A percentile compares a stretch with the other conserved stretches of the same genome.
Evolutionary conservation across 2,113 vertebrate species (phyloP).

Genomic region (Archocentrus centrarchus): DNA sequence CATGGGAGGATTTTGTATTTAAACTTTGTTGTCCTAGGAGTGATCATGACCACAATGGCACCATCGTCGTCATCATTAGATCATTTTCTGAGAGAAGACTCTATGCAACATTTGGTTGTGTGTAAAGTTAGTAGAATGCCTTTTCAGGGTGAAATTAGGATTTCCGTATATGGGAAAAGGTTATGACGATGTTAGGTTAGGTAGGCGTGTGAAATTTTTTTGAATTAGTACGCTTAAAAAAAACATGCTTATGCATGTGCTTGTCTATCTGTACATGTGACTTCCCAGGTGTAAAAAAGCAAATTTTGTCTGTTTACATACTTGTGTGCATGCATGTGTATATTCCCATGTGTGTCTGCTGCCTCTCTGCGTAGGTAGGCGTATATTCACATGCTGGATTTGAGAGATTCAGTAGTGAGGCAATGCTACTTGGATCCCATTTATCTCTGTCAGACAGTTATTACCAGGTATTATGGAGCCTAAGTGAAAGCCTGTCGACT

Average conservation of each 20-base stretch:
- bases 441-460: constrained; percentile 71
- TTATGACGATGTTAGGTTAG: background rate
- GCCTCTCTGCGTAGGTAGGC: constrained; percentile 8
- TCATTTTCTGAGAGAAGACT: background rate
- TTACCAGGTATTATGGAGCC: constrained; percentile 60
- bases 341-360: background rate
- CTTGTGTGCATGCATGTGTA: background rate
- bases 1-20: background rate
- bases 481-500: constrained; percentile 38
- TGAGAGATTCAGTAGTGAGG: constrained; percentile 42
- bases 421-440: constrained; percentile 45
- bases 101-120: background rate
- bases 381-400: constrained; percentile 27
- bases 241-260: background rate
- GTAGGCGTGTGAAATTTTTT: background rate
- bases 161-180: rapidly evolving
- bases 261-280: background rate
- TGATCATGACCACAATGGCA: background rate
- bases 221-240: background rate
- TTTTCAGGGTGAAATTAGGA: background rate
- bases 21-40: background rate
- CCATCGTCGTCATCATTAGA: rapidly evolving
- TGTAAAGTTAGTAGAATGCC: background rate
- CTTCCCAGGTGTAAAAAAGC: background rate
- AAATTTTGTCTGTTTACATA: constrained; percentile 3